Evolutionary conservation across 30 jellyfish, hydroid and myxozoan genomes (phyloP), one percentile per base, ranked within the genome.

Genomic region (Aurelia sp.): DNA sequence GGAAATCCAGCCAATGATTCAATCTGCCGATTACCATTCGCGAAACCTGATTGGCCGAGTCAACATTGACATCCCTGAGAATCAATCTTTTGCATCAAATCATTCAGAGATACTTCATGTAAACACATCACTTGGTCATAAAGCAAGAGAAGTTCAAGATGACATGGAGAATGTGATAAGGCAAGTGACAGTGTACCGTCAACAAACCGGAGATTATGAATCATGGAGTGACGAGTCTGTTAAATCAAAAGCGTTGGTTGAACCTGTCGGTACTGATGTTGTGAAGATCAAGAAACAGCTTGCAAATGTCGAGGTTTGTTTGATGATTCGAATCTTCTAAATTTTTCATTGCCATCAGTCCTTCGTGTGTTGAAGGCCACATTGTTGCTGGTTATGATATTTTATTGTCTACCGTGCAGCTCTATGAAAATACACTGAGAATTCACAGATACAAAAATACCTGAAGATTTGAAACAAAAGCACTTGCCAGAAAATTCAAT

Each of bases 291-390:
- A 66, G 65, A 79, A 71, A 31, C 90, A 79, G 74, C 81, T 79
- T 16, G 72, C 10, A 35, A 79, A 79, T 35, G 90, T 79, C 63
- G 90, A 79, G 90, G 90, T 79, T 20, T 31, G 85, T 61, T 7
- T 6, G 35, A 15, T 11, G 9, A n/a, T 27, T 40, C 11, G 51
- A 40, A 40, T 40, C 51, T 8, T 40, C 3, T 40, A 3, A 7
- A n/a, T n/a, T n/a, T n/a, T n/a, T n/a, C 8, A 0, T 44, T 5
- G 0, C 3, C 55, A 44, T 10, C 3, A 16, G 13, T 44, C 8
- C 3, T 44, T 44, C 8, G 55, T 9, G 15, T 44, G 15, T 2
- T 44, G 15, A 44, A 44, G 51, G 6, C 51, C 51, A 40, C 0
- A 40, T 3, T 40, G 51, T n/a, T n/a, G 33, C 33, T 40, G 51